Conservation (phyloP, 2,113 vertebrate species). For the Alethe castanea region DNA sequence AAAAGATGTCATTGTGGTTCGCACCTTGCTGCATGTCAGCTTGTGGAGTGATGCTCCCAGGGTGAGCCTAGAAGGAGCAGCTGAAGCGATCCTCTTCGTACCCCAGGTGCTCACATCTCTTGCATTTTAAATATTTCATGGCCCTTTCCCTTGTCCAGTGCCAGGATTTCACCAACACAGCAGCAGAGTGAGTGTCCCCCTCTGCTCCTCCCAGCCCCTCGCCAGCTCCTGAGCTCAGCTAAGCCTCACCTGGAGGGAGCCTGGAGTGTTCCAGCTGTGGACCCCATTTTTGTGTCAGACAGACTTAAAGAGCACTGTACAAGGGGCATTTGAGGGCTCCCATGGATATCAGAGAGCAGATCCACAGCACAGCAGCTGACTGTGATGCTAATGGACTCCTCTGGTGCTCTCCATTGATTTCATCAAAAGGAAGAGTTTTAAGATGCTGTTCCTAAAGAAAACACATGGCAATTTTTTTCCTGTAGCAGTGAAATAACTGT, state of each 20-base stretch:
- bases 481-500: neutral
- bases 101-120: neutral
- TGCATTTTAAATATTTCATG: neutral
- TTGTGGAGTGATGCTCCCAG: neutral
- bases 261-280: neutral
- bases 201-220: neutral
- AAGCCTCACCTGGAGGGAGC: neutral
- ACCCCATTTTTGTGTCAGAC: neutral
- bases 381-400: constrained; percentile 14
- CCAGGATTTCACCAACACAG: neutral
- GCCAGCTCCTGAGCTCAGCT: neutral
- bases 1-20: neutral
- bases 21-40: neutral
- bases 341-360: neutral
- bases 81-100: neutral
- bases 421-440: neutral
- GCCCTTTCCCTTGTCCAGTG: neutral
- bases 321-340: neutral
- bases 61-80: neutral
- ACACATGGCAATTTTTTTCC: neutral
- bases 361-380: neutral
- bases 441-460: neutral
- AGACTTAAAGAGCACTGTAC: neutral
- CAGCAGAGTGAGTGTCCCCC: rapidly evolving
- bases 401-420: constrained; percentile 30